These are phyloP conservation scores for Drosophila funebris DNA, from an alignment of 1,140 invertebrate species.

Conservation along the genomic window DNA sequence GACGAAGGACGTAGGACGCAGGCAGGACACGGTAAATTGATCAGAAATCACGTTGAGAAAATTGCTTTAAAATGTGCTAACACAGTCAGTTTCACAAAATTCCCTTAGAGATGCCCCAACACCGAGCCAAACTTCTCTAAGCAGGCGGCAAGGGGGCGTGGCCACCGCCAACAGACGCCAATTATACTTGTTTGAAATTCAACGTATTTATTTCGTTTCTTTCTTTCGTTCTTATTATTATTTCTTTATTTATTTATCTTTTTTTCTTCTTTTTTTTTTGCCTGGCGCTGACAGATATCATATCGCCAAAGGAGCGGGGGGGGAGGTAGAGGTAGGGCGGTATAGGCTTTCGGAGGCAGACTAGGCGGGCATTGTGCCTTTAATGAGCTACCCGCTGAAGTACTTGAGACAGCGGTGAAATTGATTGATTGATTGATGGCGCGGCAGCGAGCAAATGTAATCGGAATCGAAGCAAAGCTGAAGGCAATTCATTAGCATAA, in stretches of 20 bases:
- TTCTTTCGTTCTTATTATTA: slow-evolving; percentile 20
- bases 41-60: slow-evolving; percentile 59
- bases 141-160: slow-evolving; percentile 1
- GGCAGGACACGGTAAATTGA: slow-evolving; percentile 50
- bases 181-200: slow-evolving; percentile 70
- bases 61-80: slow-evolving; percentile 63
- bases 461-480: slow-evolving; percentile 6
- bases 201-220: slow-evolving; percentile 31
- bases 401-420: slow-evolving; percentile 46
- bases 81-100: slow-evolving; percentile 20
- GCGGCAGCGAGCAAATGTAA: slow-evolving; percentile 22
- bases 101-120: not conserved
- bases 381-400: slow-evolving; percentile 54
- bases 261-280: not conserved
- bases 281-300: slow-evolving; percentile 29
- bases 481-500: slow-evolving; percentile 69
- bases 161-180: slow-evolving; percentile 44
- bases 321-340: not conserved
- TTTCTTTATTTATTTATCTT: slow-evolving; percentile 2
- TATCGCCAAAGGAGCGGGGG: not conserved
- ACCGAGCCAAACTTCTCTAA: not conserved
- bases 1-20: not conserved
- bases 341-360: not conserved
- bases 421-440: slow-evolving; percentile 63
- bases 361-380: slow-evolving; percentile 33